Percentiles rank a stretch among this genome's conserved stretches.
Evolutionary conservation across 2,797 vertebrate species (phyloP).

Genomic region (Knipowitschia caucasica): DNA sequence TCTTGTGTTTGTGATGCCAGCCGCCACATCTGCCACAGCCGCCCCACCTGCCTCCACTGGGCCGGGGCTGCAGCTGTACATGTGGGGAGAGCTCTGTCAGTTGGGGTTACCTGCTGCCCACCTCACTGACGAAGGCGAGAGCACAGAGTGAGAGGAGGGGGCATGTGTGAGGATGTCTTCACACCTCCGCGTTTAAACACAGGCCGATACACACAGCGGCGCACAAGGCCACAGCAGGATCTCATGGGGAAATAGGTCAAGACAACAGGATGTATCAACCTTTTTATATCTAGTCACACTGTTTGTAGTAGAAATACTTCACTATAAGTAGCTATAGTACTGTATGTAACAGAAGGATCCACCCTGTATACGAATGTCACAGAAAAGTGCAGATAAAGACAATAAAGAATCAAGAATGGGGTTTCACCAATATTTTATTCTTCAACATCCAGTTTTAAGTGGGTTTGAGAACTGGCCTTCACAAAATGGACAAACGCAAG

Average conservation of each 20-base stretch:
- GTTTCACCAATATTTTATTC: too few species aligned
- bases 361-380: too few species aligned
- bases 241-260: slow-evolving; percentile 41
- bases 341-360: too few species aligned
- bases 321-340: too few species aligned
- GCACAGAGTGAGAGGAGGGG: slow-evolving; percentile 27
- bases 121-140: slow-evolving; percentile 42
- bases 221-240: slow-evolving; percentile 12
- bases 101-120: slow-evolving; percentile 63
- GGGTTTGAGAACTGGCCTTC: too few species aligned
- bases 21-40: slow-evolving; percentile 53
- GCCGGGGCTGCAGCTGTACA: slow-evolving; percentile 48
- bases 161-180: slow-evolving; percentile 55
- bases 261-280: background rate
- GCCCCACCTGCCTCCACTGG: slow-evolving; percentile 54
- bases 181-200: slow-evolving; percentile 63
- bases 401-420: too few species aligned
- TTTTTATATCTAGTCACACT: background rate
- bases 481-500: too few species aligned
- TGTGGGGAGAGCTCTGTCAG: slow-evolving; percentile 61
- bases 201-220: slow-evolving; percentile 53
- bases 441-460: too few species aligned
- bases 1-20: slow-evolving; percentile 51
- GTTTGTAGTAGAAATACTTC: background rate
- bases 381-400: too few species aligned